A percentile compares a stretch with the other conserved stretches of the same genome.
Conservation (phyloP, 1,140 invertebrate species). For the Pseudomyrmex gracilis region DNA sequence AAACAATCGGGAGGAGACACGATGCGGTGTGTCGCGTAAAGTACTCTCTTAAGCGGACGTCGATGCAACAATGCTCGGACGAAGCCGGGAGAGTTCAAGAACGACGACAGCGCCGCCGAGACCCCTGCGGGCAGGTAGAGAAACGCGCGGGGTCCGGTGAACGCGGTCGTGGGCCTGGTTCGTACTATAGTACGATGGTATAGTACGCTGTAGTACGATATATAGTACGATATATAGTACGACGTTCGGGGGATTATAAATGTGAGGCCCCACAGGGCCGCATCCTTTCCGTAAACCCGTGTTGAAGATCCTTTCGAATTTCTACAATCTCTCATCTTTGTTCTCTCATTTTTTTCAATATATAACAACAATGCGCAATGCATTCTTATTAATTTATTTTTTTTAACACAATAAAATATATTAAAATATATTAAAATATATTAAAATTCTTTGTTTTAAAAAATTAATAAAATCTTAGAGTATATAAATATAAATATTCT, state of each 20-base stretch:
- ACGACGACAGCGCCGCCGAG: conserved; percentile 77
- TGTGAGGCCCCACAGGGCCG: conserved; percentile 45
- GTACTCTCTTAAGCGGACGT: conserved; percentile 78
- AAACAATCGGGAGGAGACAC: conserved; percentile 17
- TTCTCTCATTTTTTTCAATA: not conserved
- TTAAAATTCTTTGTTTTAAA: too few relatives aligned
- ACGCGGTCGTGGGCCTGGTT: conserved; percentile 27
- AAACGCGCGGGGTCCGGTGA: conserved; percentile 57
- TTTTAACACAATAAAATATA: too few relatives aligned
- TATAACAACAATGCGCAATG: too few relatives aligned
- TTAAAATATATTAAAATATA: too few relatives aligned
- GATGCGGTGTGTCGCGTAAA: conserved; percentile 39
- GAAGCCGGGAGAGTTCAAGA: conserved; percentile 76
- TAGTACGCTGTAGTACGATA: not conserved
- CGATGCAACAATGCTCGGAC: conserved; percentile 82
- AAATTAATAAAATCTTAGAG: too few relatives aligned
- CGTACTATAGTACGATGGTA: conserved; percentile 1
- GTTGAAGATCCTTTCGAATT: not conserved
- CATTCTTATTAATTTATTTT: too few relatives aligned
- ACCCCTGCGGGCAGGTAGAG: conserved; percentile 76
- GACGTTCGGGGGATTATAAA: conserved; percentile 6
- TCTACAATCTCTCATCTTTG: not conserved
- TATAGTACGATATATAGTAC: conserved; percentile 54
- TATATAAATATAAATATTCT: too few relatives aligned
- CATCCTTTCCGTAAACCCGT: not conserved